Evolutionary conservation across 2,888 invertebrate genomes (phyloP).

Genomic region (Mylabris sibirica): DNA sequence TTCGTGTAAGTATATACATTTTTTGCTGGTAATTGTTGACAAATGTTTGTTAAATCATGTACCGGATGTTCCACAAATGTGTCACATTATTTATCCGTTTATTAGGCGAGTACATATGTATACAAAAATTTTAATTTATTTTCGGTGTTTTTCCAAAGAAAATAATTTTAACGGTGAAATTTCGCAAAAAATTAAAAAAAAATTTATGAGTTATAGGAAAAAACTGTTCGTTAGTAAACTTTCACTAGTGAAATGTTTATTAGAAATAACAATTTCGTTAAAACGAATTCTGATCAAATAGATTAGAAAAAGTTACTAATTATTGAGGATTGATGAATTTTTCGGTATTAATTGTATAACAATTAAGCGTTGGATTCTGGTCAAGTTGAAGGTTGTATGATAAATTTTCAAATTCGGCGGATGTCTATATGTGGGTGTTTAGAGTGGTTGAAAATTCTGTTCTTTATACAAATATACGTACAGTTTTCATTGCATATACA

Average conservation of each 20-base stretch:
- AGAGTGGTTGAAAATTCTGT: background rate
- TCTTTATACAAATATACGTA: background rate
- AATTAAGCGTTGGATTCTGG: background rate
- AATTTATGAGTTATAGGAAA: background rate
- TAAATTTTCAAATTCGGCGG: background rate
- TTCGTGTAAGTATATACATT: no score
- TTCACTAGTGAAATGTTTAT: constrained; percentile 11
- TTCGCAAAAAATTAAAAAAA: background rate
- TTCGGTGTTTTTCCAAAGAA: background rate
- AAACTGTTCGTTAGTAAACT: constrained; percentile 9
- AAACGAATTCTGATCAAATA: background rate
- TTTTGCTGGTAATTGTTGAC: no score
- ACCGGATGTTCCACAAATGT: background rate
- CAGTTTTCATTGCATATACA: background rate
- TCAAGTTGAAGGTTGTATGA: constrained; percentile 8
- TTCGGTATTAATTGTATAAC: background rate
- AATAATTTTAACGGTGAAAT: background rate
- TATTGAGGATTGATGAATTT: background rate
- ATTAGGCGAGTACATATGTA: no score
- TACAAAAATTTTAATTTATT: no score
- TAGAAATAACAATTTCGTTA: background rate
- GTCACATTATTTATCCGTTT: no score
- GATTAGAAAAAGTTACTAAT: background rate
- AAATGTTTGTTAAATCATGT: background rate
- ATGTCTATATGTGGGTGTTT: background rate